phyloP scores from a whole-genome alignment of 2,797 vertebrate genomes.

The Malacoctenus gilli region DNA sequence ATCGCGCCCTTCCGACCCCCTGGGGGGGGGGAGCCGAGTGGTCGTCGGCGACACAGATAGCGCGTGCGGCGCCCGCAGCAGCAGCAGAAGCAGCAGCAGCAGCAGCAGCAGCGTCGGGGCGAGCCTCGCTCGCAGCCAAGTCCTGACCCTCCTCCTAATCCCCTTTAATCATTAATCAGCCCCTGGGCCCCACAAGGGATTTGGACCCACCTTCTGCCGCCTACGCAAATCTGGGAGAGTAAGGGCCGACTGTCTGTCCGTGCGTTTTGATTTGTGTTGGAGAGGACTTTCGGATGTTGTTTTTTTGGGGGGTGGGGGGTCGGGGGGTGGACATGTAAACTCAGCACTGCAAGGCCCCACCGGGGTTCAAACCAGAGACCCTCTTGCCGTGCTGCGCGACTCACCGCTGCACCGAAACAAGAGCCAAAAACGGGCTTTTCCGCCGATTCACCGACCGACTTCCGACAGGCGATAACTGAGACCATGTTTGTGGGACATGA shows the following conservation, averaged over 20 bases:
- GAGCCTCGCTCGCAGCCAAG: constrained; percentile 56
- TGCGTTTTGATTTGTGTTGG: constrained; percentile 6
- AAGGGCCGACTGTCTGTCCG: constrained; percentile 18
- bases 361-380: too few relatives aligned
- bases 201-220: constrained; percentile 81
- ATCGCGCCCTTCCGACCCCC: too few relatives aligned
- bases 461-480: too few relatives aligned
- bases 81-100: constrained; percentile 37
- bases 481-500: too few relatives aligned
- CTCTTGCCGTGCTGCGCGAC: too few relatives aligned
- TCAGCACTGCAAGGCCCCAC: too few relatives aligned
- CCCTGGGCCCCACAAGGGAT: constrained; percentile 74
- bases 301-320: too few relatives aligned
- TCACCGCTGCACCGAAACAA: too few relatives aligned
- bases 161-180: constrained; percentile 82
- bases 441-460: too few relatives aligned
- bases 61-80: constrained; percentile 39
- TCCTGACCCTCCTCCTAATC: constrained; percentile 79
- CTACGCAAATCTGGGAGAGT: constrained; percentile 71
- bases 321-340: too few relatives aligned
- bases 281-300: too few relatives aligned
- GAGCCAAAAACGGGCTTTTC: too few relatives aligned
- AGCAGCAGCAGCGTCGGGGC: constrained; percentile 47
- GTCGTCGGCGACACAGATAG: constrained; percentile 40
- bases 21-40: constrained; percentile 27